A percentile compares a stretch with the other conserved stretches of the same genome.
phyloP scores from a whole-genome alignment of 1,140 invertebrate species.

The Caenorhabditis brenneri region DNA sequence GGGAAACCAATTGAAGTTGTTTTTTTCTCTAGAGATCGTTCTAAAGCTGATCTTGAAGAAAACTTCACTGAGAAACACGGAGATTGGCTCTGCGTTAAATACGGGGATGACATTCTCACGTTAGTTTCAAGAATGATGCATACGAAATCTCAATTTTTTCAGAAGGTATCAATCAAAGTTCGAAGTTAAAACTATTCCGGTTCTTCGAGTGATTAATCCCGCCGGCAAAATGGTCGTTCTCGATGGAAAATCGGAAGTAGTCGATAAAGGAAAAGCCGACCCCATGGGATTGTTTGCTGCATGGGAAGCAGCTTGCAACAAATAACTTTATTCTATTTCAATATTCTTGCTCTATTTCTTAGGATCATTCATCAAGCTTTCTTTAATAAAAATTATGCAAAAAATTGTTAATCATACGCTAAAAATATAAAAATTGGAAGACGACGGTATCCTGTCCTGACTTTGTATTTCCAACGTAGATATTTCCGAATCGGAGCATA shows the following conservation, averaged over 20 bases:
- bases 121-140: not conserved
- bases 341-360: not conserved
- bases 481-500: too few species aligned
- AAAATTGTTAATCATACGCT: too few species aligned
- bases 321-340: not conserved
- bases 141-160: constrained; percentile 34
- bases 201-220: constrained; percentile 65
- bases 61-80: constrained; percentile 36
- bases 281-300: constrained; percentile 5
- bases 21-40: constrained; percentile 28
- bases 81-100: constrained; percentile 20
- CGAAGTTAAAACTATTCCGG: constrained; percentile 67
- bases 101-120: constrained; percentile 17
- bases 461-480: not conserved
- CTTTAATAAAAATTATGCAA: too few species aligned
- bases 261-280: constrained; percentile 34
- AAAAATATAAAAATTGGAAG: too few species aligned
- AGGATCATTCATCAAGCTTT: not conserved
- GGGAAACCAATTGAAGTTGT: constrained; percentile 68
- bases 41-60: constrained; percentile 37
- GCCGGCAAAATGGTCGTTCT: constrained; percentile 67
- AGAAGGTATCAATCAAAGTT: constrained; percentile 62
- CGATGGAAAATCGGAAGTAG: constrained; percentile 67
- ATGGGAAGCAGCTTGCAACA: constrained; percentile 38
- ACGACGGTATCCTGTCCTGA: constrained; percentile 2